phyloP scores from a whole-genome alignment of 2,113 vertebrate genomes.

The Dolichallabes microphthalmus region DNA sequence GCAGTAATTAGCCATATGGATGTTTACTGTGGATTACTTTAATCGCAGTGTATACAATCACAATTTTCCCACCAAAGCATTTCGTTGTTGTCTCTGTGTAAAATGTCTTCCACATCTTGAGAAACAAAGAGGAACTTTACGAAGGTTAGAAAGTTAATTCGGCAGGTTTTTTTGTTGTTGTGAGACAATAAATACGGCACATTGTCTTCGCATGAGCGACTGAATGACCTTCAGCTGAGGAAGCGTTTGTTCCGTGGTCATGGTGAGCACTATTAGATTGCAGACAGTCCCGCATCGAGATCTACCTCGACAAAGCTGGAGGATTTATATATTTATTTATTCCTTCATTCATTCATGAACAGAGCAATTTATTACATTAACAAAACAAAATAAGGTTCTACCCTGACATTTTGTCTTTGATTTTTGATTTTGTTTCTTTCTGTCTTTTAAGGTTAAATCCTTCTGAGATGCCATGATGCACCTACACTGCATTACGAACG shows the following conservation, averaged over 20 bases:
- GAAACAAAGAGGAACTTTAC: neutral
- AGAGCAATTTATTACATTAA: neutral
- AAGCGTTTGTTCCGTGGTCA: neutral
- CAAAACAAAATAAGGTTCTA: constrained; percentile 51
- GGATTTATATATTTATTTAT: constrained; percentile 32
- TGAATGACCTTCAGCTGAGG: constrained; percentile 65
- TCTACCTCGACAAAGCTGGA: constrained; percentile 6
- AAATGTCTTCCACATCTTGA: neutral
- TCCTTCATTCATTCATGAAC: constrained; percentile 10
- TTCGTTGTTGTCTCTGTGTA: neutral
- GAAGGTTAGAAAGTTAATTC: constrained; percentile 22
- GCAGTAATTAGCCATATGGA: neutral
- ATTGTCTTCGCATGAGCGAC: constrained; percentile 44
- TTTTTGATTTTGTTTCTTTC: constrained; percentile 17
- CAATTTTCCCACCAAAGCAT: neutral
- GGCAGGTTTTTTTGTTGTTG: neutral
- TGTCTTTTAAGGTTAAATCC: neutral
- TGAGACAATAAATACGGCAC: constrained; percentile 4
- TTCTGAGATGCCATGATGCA: neutral
- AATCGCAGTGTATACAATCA: constrained; percentile 19
- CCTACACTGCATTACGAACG: constrained; percentile 14
- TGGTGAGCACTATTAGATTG: neutral
- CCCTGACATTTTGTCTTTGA: constrained; percentile 21
- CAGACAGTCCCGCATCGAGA: constrained; percentile 1
- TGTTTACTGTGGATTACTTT: constrained; percentile 21